These are phyloP conservation scores for Stomatorhinus walkeri DNA, from an alignment of 2,797 vertebrate species.

Conservation along the genomic window DNA sequence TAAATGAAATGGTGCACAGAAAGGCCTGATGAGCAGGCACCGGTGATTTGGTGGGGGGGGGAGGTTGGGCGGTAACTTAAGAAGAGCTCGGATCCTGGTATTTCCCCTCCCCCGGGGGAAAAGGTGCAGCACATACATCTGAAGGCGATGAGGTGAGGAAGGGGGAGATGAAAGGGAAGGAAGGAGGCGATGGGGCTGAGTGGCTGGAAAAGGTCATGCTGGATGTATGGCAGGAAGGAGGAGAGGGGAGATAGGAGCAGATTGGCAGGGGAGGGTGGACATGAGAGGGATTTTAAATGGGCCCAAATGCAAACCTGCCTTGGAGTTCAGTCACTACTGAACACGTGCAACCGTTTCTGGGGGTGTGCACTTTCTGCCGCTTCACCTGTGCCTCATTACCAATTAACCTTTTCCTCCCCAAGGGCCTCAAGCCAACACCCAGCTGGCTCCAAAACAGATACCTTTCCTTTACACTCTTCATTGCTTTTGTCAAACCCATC, in stretches of 20 bases:
- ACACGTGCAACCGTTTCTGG: neutral
- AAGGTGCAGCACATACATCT: neutral
- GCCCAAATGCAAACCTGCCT: neutral
- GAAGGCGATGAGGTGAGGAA: constrained; percentile 38
- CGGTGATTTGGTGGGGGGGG: neutral
- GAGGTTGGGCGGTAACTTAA: constrained; percentile 49
- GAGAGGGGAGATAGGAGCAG: neutral
- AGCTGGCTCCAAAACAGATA: neutral
- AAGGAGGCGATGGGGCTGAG: constrained; percentile 13
- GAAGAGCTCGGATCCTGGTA: constrained; percentile 28
- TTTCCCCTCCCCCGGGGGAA: neutral
- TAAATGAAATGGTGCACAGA: neutral
- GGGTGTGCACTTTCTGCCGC: neutral
- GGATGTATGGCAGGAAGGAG: neutral
- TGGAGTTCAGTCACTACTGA: neutral
- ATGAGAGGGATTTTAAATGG: neutral
- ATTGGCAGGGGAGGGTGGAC: neutral
- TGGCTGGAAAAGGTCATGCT: neutral
- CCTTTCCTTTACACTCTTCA: neutral
- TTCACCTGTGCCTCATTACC: neutral
- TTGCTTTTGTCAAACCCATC: neutral
- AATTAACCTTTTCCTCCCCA: neutral
- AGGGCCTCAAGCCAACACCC: neutral
- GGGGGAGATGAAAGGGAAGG: constrained; percentile 27
- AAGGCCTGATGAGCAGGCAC: neutral